phyloP scores from a whole-genome alignment of 2,888 invertebrate species.

The Luffia ferchaultella region DNA sequence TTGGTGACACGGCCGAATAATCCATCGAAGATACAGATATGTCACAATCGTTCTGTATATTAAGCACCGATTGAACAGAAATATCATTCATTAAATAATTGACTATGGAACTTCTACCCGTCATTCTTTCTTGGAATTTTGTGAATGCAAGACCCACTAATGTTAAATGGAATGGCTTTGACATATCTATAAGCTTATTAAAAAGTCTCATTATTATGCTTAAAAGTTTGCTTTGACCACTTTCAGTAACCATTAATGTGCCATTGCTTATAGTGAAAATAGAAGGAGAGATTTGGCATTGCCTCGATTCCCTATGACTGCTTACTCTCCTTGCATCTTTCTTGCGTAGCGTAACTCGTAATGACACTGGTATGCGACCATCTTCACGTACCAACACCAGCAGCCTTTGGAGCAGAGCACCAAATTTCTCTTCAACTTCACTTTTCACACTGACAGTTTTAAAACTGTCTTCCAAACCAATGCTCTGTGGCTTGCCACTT shows the following conservation, averaged over 20 bases:
- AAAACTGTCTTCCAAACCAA: conserved; percentile 83
- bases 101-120: conserved; percentile 75
- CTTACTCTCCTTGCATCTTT: conserved; percentile 72
- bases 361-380: conserved; percentile 78
- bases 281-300: conserved; percentile 75
- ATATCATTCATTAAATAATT: conserved; percentile 80
- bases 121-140: conserved; percentile 78
- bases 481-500: conserved; percentile 79
- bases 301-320: conserved; percentile 78
- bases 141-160: conserved; percentile 83
- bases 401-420: conserved; percentile 72
- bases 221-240: conserved; percentile 72
- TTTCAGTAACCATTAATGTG: conserved; percentile 53
- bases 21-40: conserved; percentile 53
- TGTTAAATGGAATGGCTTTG: conserved; percentile 81
- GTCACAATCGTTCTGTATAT: conserved; percentile 67
- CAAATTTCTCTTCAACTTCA: conserved; percentile 78
- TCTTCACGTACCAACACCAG: conserved; percentile 78
- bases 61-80: conserved; percentile 79
- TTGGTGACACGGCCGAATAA: conserved; percentile 53
- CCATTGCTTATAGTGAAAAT: conserved; percentile 64
- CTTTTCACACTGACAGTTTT: conserved; percentile 74
- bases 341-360: conserved; percentile 78
- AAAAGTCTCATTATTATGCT: conserved; percentile 78
- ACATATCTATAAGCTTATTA: conserved; percentile 74